Conservation (phyloP, 2,888 invertebrate species). For the Lordiphosa fenestrarum region DNA sequence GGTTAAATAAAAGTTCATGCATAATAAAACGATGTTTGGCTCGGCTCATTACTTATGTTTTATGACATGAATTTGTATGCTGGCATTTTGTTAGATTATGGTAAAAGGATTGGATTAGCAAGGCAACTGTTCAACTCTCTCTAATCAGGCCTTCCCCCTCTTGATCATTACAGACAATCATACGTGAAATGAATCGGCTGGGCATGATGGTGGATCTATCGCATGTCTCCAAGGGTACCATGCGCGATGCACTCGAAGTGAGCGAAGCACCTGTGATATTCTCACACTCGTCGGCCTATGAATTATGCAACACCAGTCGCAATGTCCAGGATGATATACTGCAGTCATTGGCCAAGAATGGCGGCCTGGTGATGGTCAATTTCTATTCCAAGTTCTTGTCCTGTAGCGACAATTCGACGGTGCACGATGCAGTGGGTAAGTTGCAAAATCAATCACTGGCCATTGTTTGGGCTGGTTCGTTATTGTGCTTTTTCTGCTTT, state of each 20-base stretch:
- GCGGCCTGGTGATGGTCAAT: constrained; percentile 92
- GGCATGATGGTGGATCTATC: constrained; percentile 94
- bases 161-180: constrained; percentile 84
- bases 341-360: constrained; percentile 86
- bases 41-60: constrained; percentile 66
- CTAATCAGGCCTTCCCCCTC: too few relatives aligned
- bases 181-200: constrained; percentile 93
- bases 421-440: constrained; percentile 90
- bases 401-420: constrained; percentile 87
- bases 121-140: constrained; percentile 12
- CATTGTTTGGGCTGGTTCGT: constrained; percentile 18
- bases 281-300: constrained; percentile 91
- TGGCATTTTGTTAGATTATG: constrained; percentile 36
- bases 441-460: constrained; percentile 58
- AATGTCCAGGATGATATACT: constrained; percentile 91
- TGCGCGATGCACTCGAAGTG: constrained; percentile 88
- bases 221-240: constrained; percentile 89
- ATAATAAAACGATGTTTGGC: constrained; percentile 49
- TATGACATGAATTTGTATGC: constrained; percentile 52
- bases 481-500: constrained; percentile 42
- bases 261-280: constrained; percentile 92
- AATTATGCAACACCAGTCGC: constrained; percentile 89
- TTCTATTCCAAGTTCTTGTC: constrained; percentile 90
- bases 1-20: constrained; percentile 68
- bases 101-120: constrained; percentile 1